Evolutionary conservation across 2,888 invertebrate species (phyloP).

Genomic region (Drosophila emarginata): DNA sequence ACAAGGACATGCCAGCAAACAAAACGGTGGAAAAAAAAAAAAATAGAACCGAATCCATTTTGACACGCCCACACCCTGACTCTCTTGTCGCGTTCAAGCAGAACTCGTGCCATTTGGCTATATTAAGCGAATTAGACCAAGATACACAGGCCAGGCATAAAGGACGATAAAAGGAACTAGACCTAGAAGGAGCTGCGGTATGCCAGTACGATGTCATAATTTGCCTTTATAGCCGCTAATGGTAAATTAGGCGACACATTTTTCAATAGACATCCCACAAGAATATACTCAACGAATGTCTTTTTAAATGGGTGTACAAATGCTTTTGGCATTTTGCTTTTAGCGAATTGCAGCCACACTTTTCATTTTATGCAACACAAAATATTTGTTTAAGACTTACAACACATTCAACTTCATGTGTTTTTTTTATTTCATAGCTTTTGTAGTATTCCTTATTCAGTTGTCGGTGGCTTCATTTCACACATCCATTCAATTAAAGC

Average conservation of each 20-base stretch:
- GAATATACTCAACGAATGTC: not conserved
- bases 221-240: constrained; percentile 73
- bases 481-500: not conserved
- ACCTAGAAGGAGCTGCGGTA: constrained; percentile 7
- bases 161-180: constrained; percentile 49
- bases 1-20: constrained; percentile 64
- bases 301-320: not conserved
- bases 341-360: not conserved
- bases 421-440: not conserved
- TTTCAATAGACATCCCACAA: not conserved
- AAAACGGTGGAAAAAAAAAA: not conserved
- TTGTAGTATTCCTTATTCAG: not conserved
- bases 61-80: constrained; percentile 55
- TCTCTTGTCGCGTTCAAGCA: not conserved
- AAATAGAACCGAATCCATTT: constrained; percentile 39
- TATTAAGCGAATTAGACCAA: constrained; percentile 77
- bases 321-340: too few species aligned
- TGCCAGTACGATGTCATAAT: constrained; percentile 54
- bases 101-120: constrained; percentile 62
- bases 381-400: too few species aligned
- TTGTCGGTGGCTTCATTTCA: not conserved
- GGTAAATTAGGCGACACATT: constrained; percentile 72
- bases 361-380: not conserved
- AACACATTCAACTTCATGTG: not conserved
- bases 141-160: not conserved